Conservation (phyloP, 2,113 vertebrate genomes). For the Nettapus auritus region DNA sequence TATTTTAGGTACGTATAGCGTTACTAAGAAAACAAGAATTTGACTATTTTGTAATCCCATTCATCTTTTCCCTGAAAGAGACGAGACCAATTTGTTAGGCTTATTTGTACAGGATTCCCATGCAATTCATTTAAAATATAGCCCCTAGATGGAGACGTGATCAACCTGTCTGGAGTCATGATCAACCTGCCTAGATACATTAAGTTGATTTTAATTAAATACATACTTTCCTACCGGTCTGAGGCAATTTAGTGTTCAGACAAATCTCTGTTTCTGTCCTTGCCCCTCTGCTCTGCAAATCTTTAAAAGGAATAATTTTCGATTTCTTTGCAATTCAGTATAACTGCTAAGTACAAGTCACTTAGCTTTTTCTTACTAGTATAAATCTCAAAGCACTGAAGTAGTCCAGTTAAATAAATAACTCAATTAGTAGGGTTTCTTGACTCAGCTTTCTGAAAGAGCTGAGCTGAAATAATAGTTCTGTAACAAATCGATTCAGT, state of each 20-base stretch:
- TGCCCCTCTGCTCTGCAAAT: neutral
- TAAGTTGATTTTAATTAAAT: neutral
- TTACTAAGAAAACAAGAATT: neutral
- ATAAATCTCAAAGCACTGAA: neutral
- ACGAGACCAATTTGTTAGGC: neutral
- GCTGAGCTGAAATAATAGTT: neutral
- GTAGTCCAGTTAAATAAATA: neutral
- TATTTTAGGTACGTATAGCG: neutral
- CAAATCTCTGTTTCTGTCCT: neutral
- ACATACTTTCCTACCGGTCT: neutral
- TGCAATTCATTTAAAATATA: neutral
- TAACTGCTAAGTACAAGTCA: neutral
- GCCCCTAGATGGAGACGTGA: neutral
- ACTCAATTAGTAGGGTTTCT: neutral
- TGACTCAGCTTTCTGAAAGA: neutral
- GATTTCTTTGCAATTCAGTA: neutral
- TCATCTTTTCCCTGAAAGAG: neutral
- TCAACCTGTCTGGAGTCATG: neutral
- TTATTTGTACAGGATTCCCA: neutral
- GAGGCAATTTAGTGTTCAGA: neutral
- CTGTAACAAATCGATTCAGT: neutral
- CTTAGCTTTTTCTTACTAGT: neutral
- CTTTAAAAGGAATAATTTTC: neutral
- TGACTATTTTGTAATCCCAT: neutral
- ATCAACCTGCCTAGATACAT: neutral